These are phyloP conservation scores for Hirudo medicinalis DNA, from an alignment of 1,140 invertebrate species.

Conservation along the genomic window DNA sequence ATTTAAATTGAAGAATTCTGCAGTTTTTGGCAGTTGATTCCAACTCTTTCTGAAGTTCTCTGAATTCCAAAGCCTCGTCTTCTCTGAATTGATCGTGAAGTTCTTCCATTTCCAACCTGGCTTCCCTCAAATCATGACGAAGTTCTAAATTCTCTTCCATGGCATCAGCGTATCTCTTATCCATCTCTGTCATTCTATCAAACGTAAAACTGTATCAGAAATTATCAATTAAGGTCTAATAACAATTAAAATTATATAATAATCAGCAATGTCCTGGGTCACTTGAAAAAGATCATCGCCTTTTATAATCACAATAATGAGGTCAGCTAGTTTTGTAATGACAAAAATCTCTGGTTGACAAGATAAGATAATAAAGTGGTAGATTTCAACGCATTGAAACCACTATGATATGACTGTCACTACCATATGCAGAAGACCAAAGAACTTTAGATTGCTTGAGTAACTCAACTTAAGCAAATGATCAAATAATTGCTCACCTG, in stretches of 20 bases:
- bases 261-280: too few species aligned
- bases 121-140: slow-evolving; percentile 76
- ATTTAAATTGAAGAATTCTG: slow-evolving; percentile 90
- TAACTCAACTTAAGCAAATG: neutral
- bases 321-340: too few species aligned
- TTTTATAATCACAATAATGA: too few species aligned
- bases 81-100: slow-evolving; percentile 91
- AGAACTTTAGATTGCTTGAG: neutral
- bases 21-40: slow-evolving; percentile 74
- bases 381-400: too few species aligned
- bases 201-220: too few species aligned
- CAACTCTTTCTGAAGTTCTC: slow-evolving; percentile 48
- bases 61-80: slow-evolving; percentile 94
- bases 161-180: slow-evolving; percentile 74
- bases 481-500: neutral
- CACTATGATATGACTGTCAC: too few species aligned
- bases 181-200: slow-evolving; percentile 33
- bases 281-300: too few species aligned
- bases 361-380: too few species aligned
- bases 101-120: slow-evolving; percentile 93
- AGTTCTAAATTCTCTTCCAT: slow-evolving; percentile 93
- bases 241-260: too few species aligned
- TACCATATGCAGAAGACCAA: neutral
- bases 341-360: too few species aligned
- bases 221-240: too few species aligned